Base-by-base conservation (phyloP, 1,140 invertebrate species). In the Aphidius gifuensis region DNA sequence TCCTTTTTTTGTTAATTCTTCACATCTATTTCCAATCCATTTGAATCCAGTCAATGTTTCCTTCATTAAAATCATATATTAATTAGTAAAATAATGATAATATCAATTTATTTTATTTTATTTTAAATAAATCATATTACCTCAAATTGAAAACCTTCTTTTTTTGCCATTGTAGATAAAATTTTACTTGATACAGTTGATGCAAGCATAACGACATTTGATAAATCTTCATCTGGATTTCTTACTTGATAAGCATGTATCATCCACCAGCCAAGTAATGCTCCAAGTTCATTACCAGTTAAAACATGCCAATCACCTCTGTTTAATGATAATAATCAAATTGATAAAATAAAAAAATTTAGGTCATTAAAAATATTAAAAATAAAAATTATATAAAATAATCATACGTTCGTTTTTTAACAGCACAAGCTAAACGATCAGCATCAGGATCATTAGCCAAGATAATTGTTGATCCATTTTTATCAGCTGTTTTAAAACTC, bases 31-130 rank as follows among this genome's bases (percentile, higher is more conserved):
- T 73, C 93, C 97, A 92, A 99, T 99, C 96, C 97, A 99, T 74
- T 99, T 99, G 75, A 99, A 99, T 1, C 98, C 92, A n/a, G 98
- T 99, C 51, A 99, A 82, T 0, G 97, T 99, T 82, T 99, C 96
- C 79, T 91, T 69, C 21, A 64, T 62, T 51, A 55, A 46, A n/a
- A 46, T 6, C 62, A 42, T 42, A 46, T 48, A 47, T 44, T 44
- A 44, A 11, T 44, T 11, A 44, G 43, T 44, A 11, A 44, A 5
- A 11, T 8, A 11, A 11, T 7, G 43, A 44, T 8, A 5, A 44
- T 8, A 44, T 4, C 2, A 48, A 62, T 51, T 55, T 50, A 47
- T 38, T 49, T 62, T 59, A 58, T 23, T 40, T 16, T 55, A 46
- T 5, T 5, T 5, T 16, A 4, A 9, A 38, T 45, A 1, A 11